Evolutionary conservation across 2,113 vertebrate species (phyloP), one percentile per base, ranked within the genome.

Genomic region (Psilopsiagon aurifrons): DNA sequence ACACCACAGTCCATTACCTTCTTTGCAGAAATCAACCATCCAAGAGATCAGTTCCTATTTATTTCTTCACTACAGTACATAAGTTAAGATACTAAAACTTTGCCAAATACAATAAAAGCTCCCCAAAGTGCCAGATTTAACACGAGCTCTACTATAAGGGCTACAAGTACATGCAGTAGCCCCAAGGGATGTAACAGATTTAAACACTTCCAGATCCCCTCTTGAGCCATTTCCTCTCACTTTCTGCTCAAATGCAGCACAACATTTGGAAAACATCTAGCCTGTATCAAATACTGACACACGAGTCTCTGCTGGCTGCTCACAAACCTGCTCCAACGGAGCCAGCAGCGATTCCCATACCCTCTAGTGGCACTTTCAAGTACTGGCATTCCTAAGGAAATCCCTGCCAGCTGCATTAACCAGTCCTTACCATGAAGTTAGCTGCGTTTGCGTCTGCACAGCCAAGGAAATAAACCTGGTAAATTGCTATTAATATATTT

Each of bases 331-430:
- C 29, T 59, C 11, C 1, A 10, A 15, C 41, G 39, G 35, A 92
- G 63, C 29, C 41, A 83, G 84, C 51, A 83, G 68, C 2, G 4
- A 70, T 85, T 94, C 90, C 86, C 77, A 57, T 80, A 81, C 92
- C 93, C 88, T 93, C 94, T 95, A 94, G 95, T 49, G 96, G 95
- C 60, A 54, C 33, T 90, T 88, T 41, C 82, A 91, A 83, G 85
- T 68, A 93, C 27, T 11, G 51, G 11, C 70, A 83, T 62, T 59
- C 83, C 71, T 37, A 18, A 76, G n/a, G 39, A 83, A 71, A 63
- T 31, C 73, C 59, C 59, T 51, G n/a, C 28, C 78, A 77, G 78
- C 44, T 75, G 46, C 41, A 28, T 59, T 41, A 24, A 18, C 16
- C 19, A 13, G 62, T 13, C 37, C 25, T 69, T 27, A 59, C 10